Percentiles rank a stretch among this genome's conserved stretches.
phyloP scores from a whole-genome alignment of 1,140 invertebrate genomes.

The Cecropterus lyciades region DNA sequence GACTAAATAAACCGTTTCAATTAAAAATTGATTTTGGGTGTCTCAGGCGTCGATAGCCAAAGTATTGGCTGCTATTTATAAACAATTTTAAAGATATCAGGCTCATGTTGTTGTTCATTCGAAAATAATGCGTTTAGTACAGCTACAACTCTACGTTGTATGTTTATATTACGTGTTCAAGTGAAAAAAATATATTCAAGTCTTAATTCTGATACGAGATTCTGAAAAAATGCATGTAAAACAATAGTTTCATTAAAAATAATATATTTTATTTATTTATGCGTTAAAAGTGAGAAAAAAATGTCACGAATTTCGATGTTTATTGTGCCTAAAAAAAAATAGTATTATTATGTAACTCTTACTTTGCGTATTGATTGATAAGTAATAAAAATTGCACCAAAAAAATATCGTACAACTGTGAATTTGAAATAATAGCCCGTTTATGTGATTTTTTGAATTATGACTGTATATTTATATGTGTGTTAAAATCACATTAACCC shows the following conservation, averaged over 20 bases:
- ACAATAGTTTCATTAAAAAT: no score
- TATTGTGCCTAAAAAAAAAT: background rate
- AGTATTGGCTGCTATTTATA: conserved; percentile 4
- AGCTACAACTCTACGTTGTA: conserved; percentile 9
- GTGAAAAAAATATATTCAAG: background rate
- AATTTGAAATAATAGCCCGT: no score
- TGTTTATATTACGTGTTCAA: background rate
- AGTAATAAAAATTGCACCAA: no score
- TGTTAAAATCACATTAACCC: no score
- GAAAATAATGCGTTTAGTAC: background rate
- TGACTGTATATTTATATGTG: no score
- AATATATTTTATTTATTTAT: no score
- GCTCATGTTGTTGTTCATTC: background rate
- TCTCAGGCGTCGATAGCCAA: conserved; percentile 12
- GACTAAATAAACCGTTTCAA: conserved; percentile 49
- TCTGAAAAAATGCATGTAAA: no score
- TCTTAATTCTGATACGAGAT: background rate
- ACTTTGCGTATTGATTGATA: background rate
- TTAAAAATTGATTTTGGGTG: conserved; percentile 65
- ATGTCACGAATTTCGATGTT: background rate
- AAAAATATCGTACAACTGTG: no score
- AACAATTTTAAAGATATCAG: background rate
- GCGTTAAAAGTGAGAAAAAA: no score
- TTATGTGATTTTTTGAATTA: no score
- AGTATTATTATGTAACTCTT: conserved; percentile 14